A percentile compares a stretch with the other conserved stretches of the same genome.
Evolutionary conservation across 2,113 vertebrate genomes (phyloP).

Genomic region (Atherinomorus stipes): DNA sequence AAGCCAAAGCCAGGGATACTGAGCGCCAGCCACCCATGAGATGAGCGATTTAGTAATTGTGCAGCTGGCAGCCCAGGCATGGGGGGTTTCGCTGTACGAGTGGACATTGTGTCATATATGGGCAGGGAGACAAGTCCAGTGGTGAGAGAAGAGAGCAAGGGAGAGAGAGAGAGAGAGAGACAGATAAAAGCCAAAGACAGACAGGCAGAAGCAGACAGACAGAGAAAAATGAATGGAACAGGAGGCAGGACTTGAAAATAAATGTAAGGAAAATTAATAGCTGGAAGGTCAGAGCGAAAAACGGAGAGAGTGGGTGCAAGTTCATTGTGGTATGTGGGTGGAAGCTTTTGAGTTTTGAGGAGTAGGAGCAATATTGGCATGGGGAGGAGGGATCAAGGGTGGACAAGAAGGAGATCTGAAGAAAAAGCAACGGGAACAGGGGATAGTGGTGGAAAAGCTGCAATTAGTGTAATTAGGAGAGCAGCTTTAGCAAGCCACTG

Average conservation of each 20-base stretch:
- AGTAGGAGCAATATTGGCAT: slow-evolving; percentile 59
- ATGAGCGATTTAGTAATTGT: slow-evolving; percentile 82
- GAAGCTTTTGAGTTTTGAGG: slow-evolving; percentile 65
- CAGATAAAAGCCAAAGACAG: slow-evolving; percentile 4
- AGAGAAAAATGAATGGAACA: slow-evolving; percentile 6
- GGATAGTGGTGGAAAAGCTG: slow-evolving; percentile 66
- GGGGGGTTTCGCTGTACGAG: slow-evolving; percentile 46
- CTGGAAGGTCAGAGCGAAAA: slow-evolving; percentile 22
- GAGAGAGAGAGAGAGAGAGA: slow-evolving; percentile 10
- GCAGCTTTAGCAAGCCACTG: slow-evolving; percentile 80
- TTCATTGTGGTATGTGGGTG: slow-evolving; percentile 57
- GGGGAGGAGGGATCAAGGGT: slow-evolving; percentile 38
- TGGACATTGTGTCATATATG: slow-evolving; percentile 59
- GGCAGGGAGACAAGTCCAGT: slow-evolving; percentile 34
- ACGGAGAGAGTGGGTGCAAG: slow-evolving; percentile 36
- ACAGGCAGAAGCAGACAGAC: slow-evolving; percentile 8
- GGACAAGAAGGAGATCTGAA: slow-evolving; percentile 22
- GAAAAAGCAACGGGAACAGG: slow-evolving; percentile 39
- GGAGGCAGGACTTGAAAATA: slow-evolving; percentile 9
- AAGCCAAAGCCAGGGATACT: slow-evolving; percentile 59
- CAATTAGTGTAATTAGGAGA: slow-evolving; percentile 85
- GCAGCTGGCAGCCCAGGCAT: slow-evolving; percentile 70
- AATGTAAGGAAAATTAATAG: slow-evolving; percentile 38
- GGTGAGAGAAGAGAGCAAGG: slow-evolving; percentile 18
- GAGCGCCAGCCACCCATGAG: slow-evolving; percentile 75